Conservation (phyloP, 2,797 vertebrate genomes). For the Crypturellus tataupa region DNA sequence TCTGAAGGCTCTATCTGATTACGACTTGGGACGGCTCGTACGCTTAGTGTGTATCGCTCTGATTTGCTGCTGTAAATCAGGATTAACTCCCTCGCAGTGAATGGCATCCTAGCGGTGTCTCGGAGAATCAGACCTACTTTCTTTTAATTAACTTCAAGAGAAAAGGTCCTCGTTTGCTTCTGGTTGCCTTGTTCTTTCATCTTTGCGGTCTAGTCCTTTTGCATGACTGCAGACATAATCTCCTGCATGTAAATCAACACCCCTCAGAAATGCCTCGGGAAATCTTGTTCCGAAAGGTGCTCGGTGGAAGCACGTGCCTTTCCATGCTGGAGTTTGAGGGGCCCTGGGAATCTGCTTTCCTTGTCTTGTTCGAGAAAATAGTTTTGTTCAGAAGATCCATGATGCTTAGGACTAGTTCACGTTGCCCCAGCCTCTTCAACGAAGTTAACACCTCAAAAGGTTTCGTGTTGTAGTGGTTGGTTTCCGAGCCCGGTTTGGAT, state of each 20-base stretch:
- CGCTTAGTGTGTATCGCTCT: background rate
- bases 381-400: background rate
- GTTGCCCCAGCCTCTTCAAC: background rate
- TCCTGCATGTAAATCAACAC: conserved; percentile 25
- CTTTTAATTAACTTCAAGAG: conserved; percentile 33
- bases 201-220: background rate
- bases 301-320: background rate
- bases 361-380: background rate
- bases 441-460: background rate
- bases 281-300: conserved; percentile 21
- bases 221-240: background rate
- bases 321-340: conserved; percentile 16
- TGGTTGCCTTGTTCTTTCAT: background rate
- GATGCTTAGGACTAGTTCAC: background rate
- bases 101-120: background rate
- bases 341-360: conserved; percentile 14
- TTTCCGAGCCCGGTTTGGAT: background rate
- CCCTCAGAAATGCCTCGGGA: conserved; percentile 46
- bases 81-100: conserved; percentile 9
- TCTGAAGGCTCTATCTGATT: conserved; percentile 3
- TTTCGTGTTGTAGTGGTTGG: background rate
- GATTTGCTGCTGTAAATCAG: conserved; percentile 43
- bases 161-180: background rate
- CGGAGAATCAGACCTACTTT: conserved; percentile 7
- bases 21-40: background rate